Percentiles rank a stretch among this genome's conserved stretches.
Evolutionary conservation across 1,140 invertebrate species (phyloP).

Genomic region (Zaprionus africanus): DNA sequence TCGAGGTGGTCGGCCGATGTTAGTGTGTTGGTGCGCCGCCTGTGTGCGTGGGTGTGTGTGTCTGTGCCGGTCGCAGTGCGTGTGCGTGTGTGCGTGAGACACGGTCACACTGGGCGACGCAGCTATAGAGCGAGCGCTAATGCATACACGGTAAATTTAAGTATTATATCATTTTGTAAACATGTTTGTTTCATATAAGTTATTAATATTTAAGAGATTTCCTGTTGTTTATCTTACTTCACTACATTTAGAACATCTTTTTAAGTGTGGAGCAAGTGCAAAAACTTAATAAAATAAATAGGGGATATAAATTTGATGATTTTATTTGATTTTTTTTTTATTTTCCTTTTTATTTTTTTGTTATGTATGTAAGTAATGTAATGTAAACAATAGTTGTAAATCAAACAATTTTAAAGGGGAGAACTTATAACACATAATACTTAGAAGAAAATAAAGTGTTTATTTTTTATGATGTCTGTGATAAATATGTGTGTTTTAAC

Average conservation of each 20-base stretch:
- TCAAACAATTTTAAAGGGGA: background rate
- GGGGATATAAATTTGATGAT: background rate
- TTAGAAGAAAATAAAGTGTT: background rate
- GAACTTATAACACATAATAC: conserved; percentile 21
- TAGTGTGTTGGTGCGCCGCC: conserved; percentile 42
- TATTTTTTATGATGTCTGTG: conserved; percentile 3
- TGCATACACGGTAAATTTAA: conserved; percentile 32
- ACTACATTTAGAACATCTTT: conserved; percentile 28
- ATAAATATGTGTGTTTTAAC: conserved; percentile 2
- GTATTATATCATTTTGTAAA: conserved; percentile 25
- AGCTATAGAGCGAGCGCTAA: conserved; percentile 20
- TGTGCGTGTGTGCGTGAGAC: background rate
- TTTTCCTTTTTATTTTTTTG: background rate
- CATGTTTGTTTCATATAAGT: conserved; percentile 30
- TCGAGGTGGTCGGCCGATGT: conserved; percentile 41
- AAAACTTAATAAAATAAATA: background rate
- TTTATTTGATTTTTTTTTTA: conserved; percentile 5
- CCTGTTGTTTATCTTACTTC: conserved; percentile 26
- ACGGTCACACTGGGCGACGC: conserved; percentile 12
- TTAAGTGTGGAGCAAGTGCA: background rate
- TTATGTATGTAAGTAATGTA: background rate
- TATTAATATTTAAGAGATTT: conserved; percentile 38
- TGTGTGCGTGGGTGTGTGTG: conserved; percentile 10
- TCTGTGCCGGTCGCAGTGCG: background rate
- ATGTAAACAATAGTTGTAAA: conserved; percentile 12